Evolutionary conservation across 2,797 vertebrate species (phyloP), one percentile per base, ranked within the genome.

Genomic region (Premnoplex brunnescens): DNA sequence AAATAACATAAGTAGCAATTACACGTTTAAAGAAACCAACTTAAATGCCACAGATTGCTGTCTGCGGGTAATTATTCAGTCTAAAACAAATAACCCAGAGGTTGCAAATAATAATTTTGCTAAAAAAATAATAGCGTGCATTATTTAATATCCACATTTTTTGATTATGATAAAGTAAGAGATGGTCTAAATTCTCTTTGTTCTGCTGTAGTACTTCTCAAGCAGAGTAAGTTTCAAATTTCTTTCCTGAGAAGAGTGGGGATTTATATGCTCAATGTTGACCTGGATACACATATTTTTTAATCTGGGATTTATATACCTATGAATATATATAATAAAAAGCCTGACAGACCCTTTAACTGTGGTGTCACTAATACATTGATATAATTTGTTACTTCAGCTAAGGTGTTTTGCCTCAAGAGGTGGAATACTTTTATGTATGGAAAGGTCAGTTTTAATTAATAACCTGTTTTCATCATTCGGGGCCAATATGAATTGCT

Each of bases 381-480:
- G 69, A 55, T 64, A 81, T 97, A 96, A 97, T 97, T 96, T 96
- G 79, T 96, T 97, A 96, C 87, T 43, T 97, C 69, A 90, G 91
- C 34, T 23, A 94, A 97, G 91, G 92, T 97, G 66, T 96, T 97
- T 97, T 93, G 71, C 91, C 90, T 89, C 55, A 26, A 96, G 88
- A 96, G 71, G 91, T 96, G 34, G 79, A 97, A 96, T 96, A 90
- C 67, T 91, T 96, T 85, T 94, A 83, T 95, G 34, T 96, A 43
- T 87, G 86, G 93, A 96, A 97, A 96, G 97, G 91, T 96, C 91
- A 93, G 52, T 96, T 97, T 96, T 97, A 97, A 97, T 97, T 97
- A 97, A 97, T 96, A 96, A 93, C 66, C 77, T 94, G 72, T 94
- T 96, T 96, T 96, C 66, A 88, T 96, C 91, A 95, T 97, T 97